Conservation (phyloP, 2,113 vertebrate genomes). For the Merops nubicus region DNA sequence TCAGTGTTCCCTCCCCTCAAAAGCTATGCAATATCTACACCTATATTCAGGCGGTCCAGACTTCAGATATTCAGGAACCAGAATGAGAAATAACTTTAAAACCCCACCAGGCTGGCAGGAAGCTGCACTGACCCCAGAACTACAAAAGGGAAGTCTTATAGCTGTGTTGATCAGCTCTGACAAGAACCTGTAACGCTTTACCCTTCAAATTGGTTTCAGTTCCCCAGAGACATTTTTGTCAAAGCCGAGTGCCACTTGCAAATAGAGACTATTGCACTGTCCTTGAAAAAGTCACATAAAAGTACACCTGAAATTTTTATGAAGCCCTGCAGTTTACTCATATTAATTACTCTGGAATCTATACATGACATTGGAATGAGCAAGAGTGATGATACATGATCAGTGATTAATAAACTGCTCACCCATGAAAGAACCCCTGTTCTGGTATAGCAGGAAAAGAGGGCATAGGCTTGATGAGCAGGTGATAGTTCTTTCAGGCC, state of each 20-base stretch:
- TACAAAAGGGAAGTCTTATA: not conserved
- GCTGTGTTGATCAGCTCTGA: not conserved
- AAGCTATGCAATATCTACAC: not conserved
- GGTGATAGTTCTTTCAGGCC: not conserved
- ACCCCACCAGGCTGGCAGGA: not conserved
- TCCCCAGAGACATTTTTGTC: not conserved
- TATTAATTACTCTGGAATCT: not conserved
- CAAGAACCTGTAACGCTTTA: not conserved
- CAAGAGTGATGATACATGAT: not conserved
- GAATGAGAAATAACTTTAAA: not conserved
- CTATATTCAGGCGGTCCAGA: not conserved
- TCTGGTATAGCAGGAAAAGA: not conserved
- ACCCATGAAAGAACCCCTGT: not conserved
- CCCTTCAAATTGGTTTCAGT: conserved; percentile 22
- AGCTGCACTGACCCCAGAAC: not conserved
- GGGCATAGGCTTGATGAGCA: not conserved
- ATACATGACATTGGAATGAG: not conserved
- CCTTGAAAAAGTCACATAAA: conserved; percentile 11
- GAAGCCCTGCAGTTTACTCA: not conserved
- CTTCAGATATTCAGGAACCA: not conserved
- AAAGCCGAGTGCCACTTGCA: not conserved
- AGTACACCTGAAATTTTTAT: not conserved
- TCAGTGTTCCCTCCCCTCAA: not conserved
- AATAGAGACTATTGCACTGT: not conserved
- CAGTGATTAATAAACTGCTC: not conserved